Evolutionary conservation across 2,888 invertebrate species (phyloP), one percentile per base, ranked within the genome.

Genomic region (Megastigmus dorsalis): DNA sequence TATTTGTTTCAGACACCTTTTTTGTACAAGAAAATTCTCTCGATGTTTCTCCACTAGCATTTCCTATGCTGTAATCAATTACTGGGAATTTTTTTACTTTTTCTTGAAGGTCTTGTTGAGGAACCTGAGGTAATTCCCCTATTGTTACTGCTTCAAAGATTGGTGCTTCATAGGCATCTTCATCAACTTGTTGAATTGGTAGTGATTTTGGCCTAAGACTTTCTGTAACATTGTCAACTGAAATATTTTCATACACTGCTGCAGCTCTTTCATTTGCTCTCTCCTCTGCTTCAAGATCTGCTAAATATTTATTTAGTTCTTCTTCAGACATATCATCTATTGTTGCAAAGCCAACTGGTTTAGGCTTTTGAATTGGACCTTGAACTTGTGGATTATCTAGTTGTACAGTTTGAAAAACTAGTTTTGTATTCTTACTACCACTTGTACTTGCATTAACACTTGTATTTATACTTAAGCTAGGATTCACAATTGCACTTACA

Each of bases 251-350:
- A 59, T 79, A 79, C 3, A 74, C 43, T 13, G 69, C 62, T 28
- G 52, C 70, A 23, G 59, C 79, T 66, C 73, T 79, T 50, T 79
- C 80, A 1, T 80, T 84, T 3, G 82, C 82, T 30, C 81, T 81
- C 60, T 88, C 88, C 45, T 87, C 85, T 9, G 88, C 86, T 62
- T 89, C 89, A 20, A 89, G 80, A 68, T 89, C 86, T 6, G 88
- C 85, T 33, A 89, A 81, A 79, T 88, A 89, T 60, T 86, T 85
- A 62, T 82, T 87, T 38, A 89, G 79, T 77, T 89, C 88, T 38
- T 87, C 86, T 69, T 89, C 89, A 0, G 88, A 86, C 63, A 89
- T 80, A 74, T 89, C 84, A 36, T 86, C 84, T 6, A 84, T 85
- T 6, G 82, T 82, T 50, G 81, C 80, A 69, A 87, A 86, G 43